Percentiles rank a stretch among this genome's conserved stretches.
phyloP scores from a whole-genome alignment of 2,113 vertebrate species.

The Phalacrocorax carbo region DNA sequence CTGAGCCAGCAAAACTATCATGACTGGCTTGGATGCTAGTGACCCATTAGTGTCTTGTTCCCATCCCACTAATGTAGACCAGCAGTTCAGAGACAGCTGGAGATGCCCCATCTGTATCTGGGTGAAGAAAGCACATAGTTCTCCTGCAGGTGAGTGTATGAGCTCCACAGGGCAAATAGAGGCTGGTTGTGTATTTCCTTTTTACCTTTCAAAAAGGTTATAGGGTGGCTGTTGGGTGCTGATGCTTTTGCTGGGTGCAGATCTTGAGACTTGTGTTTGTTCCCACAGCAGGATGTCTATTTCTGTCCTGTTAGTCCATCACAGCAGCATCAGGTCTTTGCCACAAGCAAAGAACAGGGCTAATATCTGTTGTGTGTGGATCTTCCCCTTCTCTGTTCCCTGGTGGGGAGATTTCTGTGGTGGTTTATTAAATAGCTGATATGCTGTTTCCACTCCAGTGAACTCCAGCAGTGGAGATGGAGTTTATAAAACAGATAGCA shows the following conservation, averaged over 20 bases:
- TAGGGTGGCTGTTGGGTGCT: neutral
- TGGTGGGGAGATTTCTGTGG: neutral
- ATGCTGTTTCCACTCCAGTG: neutral
- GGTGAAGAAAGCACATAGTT: rapidly evolving
- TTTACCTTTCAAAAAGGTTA: neutral
- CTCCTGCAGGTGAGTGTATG: neutral
- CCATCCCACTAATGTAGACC: neutral
- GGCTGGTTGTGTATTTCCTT: neutral
- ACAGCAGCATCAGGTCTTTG: neutral
- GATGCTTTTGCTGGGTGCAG: neutral
- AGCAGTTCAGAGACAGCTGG: neutral
- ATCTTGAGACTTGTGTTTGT: neutral
- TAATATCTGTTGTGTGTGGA: neutral
- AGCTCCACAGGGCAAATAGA: neutral
- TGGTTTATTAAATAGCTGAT: neutral
- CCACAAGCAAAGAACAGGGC: neutral
- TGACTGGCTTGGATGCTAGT: rapidly evolving
- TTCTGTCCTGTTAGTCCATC: neutral
- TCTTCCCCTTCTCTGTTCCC: neutral
- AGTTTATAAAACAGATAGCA: neutral
- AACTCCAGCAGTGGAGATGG: neutral
- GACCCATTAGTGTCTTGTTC: neutral
- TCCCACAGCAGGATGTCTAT: neutral
- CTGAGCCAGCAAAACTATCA: neutral
- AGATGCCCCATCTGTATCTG: neutral